Base-by-base conservation (phyloP, 2,113 vertebrate species). In the Andinoacara biseriatus region DNA sequence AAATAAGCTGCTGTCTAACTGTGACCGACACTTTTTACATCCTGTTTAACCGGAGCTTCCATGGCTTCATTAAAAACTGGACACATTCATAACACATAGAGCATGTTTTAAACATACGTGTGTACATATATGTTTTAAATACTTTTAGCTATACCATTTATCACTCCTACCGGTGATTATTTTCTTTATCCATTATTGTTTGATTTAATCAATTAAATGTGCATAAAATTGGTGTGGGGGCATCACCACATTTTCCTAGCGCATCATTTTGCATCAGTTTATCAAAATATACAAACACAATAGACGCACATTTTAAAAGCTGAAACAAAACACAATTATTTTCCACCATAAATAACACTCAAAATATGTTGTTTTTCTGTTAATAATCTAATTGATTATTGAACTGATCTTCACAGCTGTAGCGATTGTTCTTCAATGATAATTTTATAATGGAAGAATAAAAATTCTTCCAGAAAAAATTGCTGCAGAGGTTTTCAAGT, bases 21-120 rank as follows among this genome's bases (percentile, higher is more conserved):
- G 61, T 83, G 58, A 83, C 15, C 40, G 63, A 5, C 40, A 4
- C 38, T 35, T 61, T 83, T 38, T 46, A 29, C 83, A 49, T 85
- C 52, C 38, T 61, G 3, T 4, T 63, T 75, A 80, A 80, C 58
- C 33, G 46, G n/a, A 35, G 43, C 20, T 52, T 72, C 76, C 8
- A 60, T 13, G 13, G 78, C 81, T 76, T 72, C 43, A 31, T 57
- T 20, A 29, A 31, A 52, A 29, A 67, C 2, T 2, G 35, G 9
- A 22, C 24, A 11, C 3, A 7, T 9, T 56, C 18, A 56, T 56
- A 17, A 29, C 58, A 72, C 65, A 72, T 24, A 72, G 24, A 69
- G 43, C 24, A 13, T 72, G 17, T 14, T 31, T 31, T 54, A 52
- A 72, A 29, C 20, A 52, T 54, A 72, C 46, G 20, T 4, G 0